Base-by-base conservation (phyloP, 2,797 vertebrate genomes). In the Anas georgica region DNA sequence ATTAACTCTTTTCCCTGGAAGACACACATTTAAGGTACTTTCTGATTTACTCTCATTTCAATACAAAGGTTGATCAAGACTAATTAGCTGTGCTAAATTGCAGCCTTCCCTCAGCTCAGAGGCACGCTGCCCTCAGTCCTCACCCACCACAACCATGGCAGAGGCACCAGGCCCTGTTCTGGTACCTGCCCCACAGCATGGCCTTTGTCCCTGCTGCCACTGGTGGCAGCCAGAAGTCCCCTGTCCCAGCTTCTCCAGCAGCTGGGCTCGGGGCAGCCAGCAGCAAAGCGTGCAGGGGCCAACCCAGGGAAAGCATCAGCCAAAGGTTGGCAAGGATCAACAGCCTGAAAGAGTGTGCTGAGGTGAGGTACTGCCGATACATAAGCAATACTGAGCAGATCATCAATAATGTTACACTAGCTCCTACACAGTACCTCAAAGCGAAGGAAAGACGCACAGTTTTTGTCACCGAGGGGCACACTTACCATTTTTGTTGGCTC, bases 291-390 rank as follows among this genome's bases (percentile, higher is more conserved):
- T 0, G 1, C 8, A 29, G 12, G 12, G 25, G 6, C 52, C 18
- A 9, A 52, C 28, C 1, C 0, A 50, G n/a, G 16, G 5, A 23
- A 25, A 74, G 31, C 62, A 2, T 54, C 10, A 60, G 29, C 28
- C 28, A 23, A 29, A 8, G 3, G 0, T 35, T 18, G 56, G 15
- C 28, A 43, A 11, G 35, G 28, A 31, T 7, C 14, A 68, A 56
- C 1, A 1, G 48, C 3, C 0, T 0, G 8, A 5, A 28, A 11
- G 0, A 22, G 25, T 18, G 33, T 4, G 2, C 50, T 9, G 28
- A 76, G 10, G 17, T 10, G n/a, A 52, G 15, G 17, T 1, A 31
- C 23, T 1, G 0, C 2, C 8, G 8, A 31, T 4, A 3, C 1
- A 4, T 28, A 59, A 69, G 23, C 33, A 5, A n/a, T 5, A 59